phyloP scores from a whole-genome alignment of 2,888 invertebrate genomes.

The Mythimna ferrago region DNA sequence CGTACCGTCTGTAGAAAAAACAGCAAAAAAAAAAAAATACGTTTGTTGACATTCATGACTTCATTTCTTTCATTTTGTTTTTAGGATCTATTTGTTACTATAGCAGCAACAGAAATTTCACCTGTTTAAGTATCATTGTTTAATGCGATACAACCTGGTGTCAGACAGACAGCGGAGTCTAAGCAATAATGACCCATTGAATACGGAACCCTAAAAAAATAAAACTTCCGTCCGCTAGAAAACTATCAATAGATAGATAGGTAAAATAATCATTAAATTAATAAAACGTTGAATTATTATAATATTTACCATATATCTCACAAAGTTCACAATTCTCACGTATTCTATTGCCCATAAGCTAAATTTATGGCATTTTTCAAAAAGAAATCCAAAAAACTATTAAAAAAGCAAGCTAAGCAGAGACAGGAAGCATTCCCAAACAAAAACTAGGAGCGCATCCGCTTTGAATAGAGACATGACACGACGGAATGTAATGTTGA shows the following conservation, averaged over 20 bases:
- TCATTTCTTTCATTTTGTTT: too few relatives aligned
- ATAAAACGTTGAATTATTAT: conserved; percentile 32
- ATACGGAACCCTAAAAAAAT: not conserved
- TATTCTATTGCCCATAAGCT: conserved; percentile 76
- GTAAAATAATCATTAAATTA: conserved; percentile 4
- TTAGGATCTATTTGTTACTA: too few relatives aligned
- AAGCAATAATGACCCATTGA: too few relatives aligned
- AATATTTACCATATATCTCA: conserved; percentile 34
- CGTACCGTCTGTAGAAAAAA: too few relatives aligned
- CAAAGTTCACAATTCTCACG: conserved; percentile 44
- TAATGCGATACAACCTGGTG: too few relatives aligned
- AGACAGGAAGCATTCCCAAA: conserved; percentile 83
- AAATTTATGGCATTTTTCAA: conserved; percentile 78
- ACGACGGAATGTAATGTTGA: conserved; percentile 77
- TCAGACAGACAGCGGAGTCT: too few relatives aligned
- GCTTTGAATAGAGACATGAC: conserved; percentile 83
- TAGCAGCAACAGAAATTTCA: too few relatives aligned
- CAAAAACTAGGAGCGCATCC: conserved; percentile 85
- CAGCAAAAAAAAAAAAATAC: too few relatives aligned
- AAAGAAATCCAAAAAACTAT: conserved; percentile 79
- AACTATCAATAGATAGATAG: not conserved
- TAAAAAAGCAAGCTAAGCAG: conserved; percentile 78
- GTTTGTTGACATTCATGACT: too few relatives aligned
- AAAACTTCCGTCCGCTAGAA: conserved; percentile 8
- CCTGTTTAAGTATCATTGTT: too few relatives aligned